A percentile compares a stretch with the other conserved stretches of the same genome.
These are phyloP conservation scores for Suillia variegata DNA, from an alignment of 2,888 invertebrate species.

Conservation along the genomic window DNA sequence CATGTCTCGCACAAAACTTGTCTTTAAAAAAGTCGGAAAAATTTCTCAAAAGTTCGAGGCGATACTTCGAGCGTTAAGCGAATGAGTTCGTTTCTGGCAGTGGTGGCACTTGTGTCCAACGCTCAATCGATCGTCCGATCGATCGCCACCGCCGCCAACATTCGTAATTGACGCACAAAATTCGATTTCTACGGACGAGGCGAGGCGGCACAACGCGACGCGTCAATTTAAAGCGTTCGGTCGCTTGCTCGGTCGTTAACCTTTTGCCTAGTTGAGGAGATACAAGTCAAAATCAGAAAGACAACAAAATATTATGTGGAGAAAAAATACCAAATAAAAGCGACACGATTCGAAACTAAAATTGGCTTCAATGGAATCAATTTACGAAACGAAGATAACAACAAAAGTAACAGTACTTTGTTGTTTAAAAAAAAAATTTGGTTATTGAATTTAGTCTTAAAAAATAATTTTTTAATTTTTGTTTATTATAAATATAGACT, in stretches of 20 bases:
- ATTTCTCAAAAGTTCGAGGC: conserved; percentile 5
- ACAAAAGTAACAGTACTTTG: not conserved
- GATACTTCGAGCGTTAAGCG: not conserved
- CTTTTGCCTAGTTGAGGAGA: conserved; percentile 4
- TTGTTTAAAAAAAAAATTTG: too few species aligned
- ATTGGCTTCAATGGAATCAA: conserved; percentile 21
- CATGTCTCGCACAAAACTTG: too few species aligned
- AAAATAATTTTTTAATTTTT: too few species aligned
- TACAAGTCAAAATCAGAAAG: conserved; percentile 17
- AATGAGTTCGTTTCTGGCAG: not conserved
- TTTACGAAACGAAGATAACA: conserved; percentile 6
- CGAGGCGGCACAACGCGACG: too few species aligned
- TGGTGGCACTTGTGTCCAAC: not conserved
- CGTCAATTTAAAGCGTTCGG: too few species aligned
- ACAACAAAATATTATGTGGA: too few species aligned
- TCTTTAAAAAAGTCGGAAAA: not conserved
- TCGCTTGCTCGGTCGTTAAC: conserved; percentile 23
- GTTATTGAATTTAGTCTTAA: too few species aligned
- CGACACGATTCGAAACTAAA: conserved; percentile 10
- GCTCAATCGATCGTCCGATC: too few species aligned
- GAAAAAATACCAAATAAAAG: too few species aligned
- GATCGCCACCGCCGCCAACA: not conserved
- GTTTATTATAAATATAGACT: too few species aligned
- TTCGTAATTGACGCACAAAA: conserved; percentile 16
- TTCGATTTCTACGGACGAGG: conserved; percentile 21